Evolutionary conservation across 1,140 invertebrate species (phyloP).

Genomic region (Pomacea maculata): DNA sequence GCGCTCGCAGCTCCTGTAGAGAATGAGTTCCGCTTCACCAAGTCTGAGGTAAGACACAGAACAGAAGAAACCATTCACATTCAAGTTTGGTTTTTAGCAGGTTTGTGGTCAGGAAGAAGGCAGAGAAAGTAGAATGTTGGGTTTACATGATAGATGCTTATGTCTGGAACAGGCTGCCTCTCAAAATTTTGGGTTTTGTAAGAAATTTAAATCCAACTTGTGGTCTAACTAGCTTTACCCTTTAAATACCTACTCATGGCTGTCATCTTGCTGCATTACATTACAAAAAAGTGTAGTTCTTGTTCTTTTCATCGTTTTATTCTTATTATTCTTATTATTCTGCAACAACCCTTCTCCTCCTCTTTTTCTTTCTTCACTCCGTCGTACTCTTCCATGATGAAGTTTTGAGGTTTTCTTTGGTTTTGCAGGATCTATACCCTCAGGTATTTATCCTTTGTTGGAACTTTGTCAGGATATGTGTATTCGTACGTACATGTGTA

Average conservation of each 20-base stretch:
- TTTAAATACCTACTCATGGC: background rate
- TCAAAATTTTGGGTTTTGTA: background rate
- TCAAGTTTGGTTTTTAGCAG: background rate
- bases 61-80: no score
- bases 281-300: background rate
- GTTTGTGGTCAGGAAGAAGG: background rate
- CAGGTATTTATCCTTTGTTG: no score
- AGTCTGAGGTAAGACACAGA: no score
- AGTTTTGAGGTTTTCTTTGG: no score
- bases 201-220: background rate
- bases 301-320: background rate
- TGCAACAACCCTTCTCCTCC: background rate
- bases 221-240: background rate
- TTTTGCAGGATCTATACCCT: no score
- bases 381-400: no score
- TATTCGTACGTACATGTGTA: no score
- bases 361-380: constrained; percentile 6
- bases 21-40: no score
- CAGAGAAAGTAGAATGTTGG: background rate
- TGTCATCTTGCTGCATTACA: background rate
- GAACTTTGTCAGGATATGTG: no score
- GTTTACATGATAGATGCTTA: background rate
- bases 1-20: no score
- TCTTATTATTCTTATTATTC: background rate
- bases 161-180: background rate